These are phyloP conservation scores for Brachionus sp. DNA, from an alignment of 1,140 invertebrate genomes.

Conservation along the genomic window DNA sequence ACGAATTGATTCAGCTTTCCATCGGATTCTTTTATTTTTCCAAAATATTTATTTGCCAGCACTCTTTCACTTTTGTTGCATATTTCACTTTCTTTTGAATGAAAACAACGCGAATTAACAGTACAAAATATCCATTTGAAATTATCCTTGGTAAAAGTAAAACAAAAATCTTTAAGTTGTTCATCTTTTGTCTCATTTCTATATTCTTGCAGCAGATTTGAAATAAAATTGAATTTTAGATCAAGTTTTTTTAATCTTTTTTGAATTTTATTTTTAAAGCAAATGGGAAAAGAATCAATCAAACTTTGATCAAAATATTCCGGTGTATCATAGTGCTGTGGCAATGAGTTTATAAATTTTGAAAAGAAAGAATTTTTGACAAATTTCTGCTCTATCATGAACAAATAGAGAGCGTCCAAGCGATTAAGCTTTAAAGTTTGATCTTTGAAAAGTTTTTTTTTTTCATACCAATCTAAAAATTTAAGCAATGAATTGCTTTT, in stretches of 20 bases:
- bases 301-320: conserved; percentile 29
- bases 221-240: conserved; percentile 3
- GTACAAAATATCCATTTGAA: conserved; percentile 36
- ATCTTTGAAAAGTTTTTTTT: background rate
- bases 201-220: conserved; percentile 1
- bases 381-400: conserved; percentile 8
- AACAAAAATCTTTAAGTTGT: background rate
- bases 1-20: background rate
- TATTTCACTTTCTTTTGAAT: conserved; percentile 15
- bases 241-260: background rate
- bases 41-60: conserved; percentile 10
- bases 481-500: background rate
- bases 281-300: background rate
- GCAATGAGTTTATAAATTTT: background rate
- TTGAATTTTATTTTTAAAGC: background rate
- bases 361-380: background rate
- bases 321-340: conserved; percentile 13
- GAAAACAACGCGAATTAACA: conserved; percentile 41
- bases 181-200: background rate
- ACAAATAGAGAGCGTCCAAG: conserved; percentile 4
- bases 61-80: background rate
- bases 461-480: conserved; percentile 8
- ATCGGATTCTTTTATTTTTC: background rate
- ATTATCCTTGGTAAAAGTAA: background rate
- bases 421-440: conserved; percentile 13